A percentile compares a stretch with the other conserved stretches of the same genome.
phyloP scores from a whole-genome alignment of 2,888 invertebrate genomes.

The Trachelus tabidus region DNA sequence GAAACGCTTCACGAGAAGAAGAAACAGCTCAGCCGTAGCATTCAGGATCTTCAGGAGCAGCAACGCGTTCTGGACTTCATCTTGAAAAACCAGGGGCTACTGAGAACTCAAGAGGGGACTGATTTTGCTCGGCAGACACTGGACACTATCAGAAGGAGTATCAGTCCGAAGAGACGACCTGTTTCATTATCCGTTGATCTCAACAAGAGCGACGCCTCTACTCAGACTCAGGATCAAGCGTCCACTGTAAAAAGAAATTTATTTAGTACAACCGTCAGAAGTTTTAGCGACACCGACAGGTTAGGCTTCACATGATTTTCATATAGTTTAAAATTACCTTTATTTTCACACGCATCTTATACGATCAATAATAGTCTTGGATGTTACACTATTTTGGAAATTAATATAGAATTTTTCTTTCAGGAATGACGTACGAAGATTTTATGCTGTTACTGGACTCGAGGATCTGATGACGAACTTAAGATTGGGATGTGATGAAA shows the following conservation, averaged over 20 bases:
- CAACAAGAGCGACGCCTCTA: slow-evolving; percentile 23
- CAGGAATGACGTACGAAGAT: slow-evolving; percentile 35
- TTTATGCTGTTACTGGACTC: slow-evolving; percentile 39
- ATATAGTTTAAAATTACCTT: neutral
- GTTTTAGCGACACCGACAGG: slow-evolving; percentile 51
- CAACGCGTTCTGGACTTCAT: slow-evolving; percentile 56
- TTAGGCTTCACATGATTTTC: slow-evolving; percentile 13
- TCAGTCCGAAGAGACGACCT: slow-evolving; percentile 1
- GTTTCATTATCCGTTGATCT: slow-evolving; percentile 22
- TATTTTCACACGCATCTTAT: neutral
- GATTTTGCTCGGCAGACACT: slow-evolving; percentile 41
- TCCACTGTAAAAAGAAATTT: slow-evolving; percentile 51
- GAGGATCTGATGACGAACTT: slow-evolving; percentile 61
- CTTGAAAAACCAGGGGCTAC: slow-evolving; percentile 46
- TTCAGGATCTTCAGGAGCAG: slow-evolving; percentile 60
- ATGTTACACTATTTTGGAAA: neutral
- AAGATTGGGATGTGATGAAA: slow-evolving; percentile 68
- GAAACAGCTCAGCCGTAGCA: slow-evolving; percentile 50
- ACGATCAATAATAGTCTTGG: neutral
- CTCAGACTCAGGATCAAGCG: slow-evolving; percentile 24
- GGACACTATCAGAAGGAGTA: slow-evolving; percentile 26
- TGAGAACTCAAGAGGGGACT: slow-evolving; percentile 45
- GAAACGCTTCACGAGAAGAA: slow-evolving; percentile 36
- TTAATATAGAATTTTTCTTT: neutral
- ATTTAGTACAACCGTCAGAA: slow-evolving; percentile 36